phyloP scores from a whole-genome alignment of 2,797 vertebrate genomes.

The Eospalax fontanierii region DNA sequence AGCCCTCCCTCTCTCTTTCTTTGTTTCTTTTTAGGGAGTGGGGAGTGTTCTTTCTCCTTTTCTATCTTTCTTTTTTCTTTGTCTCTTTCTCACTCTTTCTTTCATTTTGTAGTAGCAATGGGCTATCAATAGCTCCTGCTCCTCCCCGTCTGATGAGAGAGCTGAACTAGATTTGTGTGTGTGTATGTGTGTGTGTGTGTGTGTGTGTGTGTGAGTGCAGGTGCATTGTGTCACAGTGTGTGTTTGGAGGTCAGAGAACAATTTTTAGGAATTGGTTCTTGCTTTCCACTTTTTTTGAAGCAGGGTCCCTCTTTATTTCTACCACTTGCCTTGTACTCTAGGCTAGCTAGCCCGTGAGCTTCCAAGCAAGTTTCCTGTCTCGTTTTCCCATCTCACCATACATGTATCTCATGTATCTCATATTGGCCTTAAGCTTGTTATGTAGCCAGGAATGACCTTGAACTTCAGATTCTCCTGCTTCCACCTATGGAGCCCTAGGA shows the following conservation, averaged over 20 bases:
- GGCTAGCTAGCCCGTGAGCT: not conserved
- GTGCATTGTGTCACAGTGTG: not conserved
- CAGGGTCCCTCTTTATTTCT: not conserved
- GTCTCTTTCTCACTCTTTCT: too few species aligned
- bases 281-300: not conserved
- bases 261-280: not conserved
- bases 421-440: not conserved
- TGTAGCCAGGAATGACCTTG: not conserved
- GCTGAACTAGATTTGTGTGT: not conserved
- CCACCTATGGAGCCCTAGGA: not conserved
- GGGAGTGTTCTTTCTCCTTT: not conserved
- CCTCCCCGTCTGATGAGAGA: not conserved
- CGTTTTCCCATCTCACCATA: not conserved
- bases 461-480: not conserved
- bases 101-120: too few species aligned
- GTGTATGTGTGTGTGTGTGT: not conserved
- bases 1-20: not conserved
- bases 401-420: not conserved
- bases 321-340: not conserved
- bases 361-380: not conserved
- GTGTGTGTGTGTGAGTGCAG: not conserved
- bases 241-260: not conserved
- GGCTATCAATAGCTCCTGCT: not conserved
- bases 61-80: not conserved
- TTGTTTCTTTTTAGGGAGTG: not conserved